These are phyloP conservation scores for Lochmaea capreae DNA, from an alignment of 2,888 invertebrate species.

Conservation along the genomic window DNA sequence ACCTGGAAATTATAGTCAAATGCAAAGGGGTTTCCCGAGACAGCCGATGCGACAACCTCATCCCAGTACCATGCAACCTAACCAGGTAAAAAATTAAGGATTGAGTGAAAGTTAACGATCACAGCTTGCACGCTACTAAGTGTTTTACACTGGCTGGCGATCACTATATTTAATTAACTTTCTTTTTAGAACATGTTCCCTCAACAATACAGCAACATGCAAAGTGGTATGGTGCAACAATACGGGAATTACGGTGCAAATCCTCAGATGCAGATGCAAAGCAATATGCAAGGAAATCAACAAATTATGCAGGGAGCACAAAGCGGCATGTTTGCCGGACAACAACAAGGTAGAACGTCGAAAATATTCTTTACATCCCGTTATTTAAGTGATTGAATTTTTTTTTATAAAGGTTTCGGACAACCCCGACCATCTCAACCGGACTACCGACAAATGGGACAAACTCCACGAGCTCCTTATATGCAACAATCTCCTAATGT, in stretches of 20 bases:
- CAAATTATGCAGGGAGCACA: conserved; percentile 55
- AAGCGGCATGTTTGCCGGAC: conserved; percentile 62
- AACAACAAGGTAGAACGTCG: conserved; percentile 61
- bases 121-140: too few relatives aligned
- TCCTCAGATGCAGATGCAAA: conserved; percentile 61
- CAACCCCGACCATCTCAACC: conserved; percentile 67
- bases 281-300: conserved; percentile 59
- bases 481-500: conserved; percentile 85
- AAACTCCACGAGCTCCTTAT: conserved; percentile 71
- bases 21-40: conserved; percentile 67
- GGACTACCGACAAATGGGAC: conserved; percentile 63
- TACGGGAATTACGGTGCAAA: conserved; percentile 63
- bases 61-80: conserved; percentile 62
- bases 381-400: not conserved
- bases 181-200: conserved; percentile 68
- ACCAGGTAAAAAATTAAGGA: conserved; percentile 56
- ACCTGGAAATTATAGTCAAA: conserved; percentile 64
- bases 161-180: too few relatives aligned
- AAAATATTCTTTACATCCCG: not conserved
- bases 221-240: conserved; percentile 73
- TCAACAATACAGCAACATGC: conserved; percentile 74
- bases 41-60: conserved; percentile 66
- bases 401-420: conserved; percentile 64
- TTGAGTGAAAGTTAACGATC: too few relatives aligned
- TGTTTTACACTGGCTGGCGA: too few relatives aligned